A percentile compares a stretch with the other conserved stretches of the same genome.
Conservation (phyloP, 2,113 vertebrate species). For the Pseudois nayaur region DNA sequence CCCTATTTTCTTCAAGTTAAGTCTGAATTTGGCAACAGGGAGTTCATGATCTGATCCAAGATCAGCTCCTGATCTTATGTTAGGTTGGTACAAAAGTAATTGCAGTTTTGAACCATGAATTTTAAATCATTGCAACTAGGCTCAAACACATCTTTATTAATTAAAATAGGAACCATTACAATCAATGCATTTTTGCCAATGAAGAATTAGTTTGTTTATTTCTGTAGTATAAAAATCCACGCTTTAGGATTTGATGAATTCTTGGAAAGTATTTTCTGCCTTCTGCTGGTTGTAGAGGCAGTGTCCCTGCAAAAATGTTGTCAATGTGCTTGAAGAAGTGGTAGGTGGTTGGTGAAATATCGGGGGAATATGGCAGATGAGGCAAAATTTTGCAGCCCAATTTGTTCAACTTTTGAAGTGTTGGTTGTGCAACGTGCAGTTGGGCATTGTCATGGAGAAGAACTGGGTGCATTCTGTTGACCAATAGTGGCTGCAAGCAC, state of each 20-base stretch:
- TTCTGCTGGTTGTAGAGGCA: neutral
- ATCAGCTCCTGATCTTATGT: neutral
- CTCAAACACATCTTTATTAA: neutral
- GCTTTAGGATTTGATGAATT: neutral
- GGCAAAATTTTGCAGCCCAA: neutral
- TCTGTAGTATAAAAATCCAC: neutral
- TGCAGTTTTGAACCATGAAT: neutral
- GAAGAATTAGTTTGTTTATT: neutral
- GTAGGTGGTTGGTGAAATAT: neutral
- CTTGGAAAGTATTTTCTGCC: neutral
- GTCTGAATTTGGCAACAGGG: neutral
- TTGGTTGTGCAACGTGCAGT: neutral
- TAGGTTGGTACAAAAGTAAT: neutral
- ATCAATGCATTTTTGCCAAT: neutral
- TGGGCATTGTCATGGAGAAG: neutral
- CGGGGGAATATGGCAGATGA: neutral
- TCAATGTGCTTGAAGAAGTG: neutral
- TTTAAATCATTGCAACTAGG: neutral
- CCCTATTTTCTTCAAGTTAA: neutral
- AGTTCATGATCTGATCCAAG: neutral
- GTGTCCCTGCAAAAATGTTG: neutral
- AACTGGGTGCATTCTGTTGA: neutral
- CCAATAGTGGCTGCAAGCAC: neutral
- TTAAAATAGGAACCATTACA: neutral
- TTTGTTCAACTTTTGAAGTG: neutral